Conservation (phyloP, 2,113 vertebrate genomes). For the Apaloderma vittatum region DNA sequence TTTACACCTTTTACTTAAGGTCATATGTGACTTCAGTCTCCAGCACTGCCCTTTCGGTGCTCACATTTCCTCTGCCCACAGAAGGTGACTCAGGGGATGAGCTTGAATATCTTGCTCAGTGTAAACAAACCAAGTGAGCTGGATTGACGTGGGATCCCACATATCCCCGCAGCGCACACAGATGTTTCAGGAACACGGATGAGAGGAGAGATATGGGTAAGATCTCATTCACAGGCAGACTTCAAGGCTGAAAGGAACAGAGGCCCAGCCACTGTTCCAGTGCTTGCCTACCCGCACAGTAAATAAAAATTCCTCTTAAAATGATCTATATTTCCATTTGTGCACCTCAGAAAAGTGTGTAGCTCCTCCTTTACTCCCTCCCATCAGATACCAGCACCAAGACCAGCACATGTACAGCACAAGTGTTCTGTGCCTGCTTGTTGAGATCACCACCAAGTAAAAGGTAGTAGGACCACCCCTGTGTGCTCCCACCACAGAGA, state of each 20-base stretch:
- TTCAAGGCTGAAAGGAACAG: background rate
- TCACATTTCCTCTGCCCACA: background rate
- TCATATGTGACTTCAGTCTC: background rate
- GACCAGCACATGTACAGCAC: background rate
- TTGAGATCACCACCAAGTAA: background rate
- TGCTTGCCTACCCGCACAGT: too few species aligned
- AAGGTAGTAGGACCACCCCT: background rate
- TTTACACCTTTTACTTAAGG: background rate
- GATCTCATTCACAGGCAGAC: background rate
- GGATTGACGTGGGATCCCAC: background rate
- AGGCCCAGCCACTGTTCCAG: background rate
- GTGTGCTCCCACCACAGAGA: fast-evolving
- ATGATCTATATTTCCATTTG: background rate
- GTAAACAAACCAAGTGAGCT: background rate
- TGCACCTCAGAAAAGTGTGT: background rate
- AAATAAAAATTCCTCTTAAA: background rate
- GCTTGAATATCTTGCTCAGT: background rate
- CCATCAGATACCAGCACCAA: background rate
- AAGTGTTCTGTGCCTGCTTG: background rate
- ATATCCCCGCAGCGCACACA: background rate
- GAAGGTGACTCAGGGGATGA: conserved; percentile 3
- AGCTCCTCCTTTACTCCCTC: background rate
- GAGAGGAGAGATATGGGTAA: background rate
- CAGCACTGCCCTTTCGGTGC: background rate
- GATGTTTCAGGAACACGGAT: background rate